Percentiles rank a stretch among this genome's conserved stretches.
These are phyloP conservation scores for Puntigrus tetrazona DNA, from an alignment of 2,113 vertebrate species.

Conservation along the genomic window DNA sequence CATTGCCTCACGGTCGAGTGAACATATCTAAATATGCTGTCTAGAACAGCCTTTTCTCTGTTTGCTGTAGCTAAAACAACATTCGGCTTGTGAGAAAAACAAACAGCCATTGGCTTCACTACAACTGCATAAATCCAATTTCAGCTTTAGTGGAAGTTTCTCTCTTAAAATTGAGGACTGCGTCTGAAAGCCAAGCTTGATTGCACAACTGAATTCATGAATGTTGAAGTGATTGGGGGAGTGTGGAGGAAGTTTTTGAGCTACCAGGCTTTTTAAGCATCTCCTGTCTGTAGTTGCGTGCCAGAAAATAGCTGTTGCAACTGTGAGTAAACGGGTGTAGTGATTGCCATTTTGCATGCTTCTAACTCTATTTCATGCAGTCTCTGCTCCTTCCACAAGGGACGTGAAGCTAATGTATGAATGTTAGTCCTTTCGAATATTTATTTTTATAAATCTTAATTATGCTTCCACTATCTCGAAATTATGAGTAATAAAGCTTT, in stretches of 20 bases:
- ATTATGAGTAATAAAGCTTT: neutral
- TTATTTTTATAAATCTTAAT: neutral
- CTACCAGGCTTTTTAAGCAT: constrained; percentile 2
- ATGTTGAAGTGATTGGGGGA: neutral
- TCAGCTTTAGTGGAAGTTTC: neutral
- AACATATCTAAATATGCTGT: constrained; percentile 1
- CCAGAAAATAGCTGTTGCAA: constrained; percentile 16
- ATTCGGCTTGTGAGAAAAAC: neutral
- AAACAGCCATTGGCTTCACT: constrained; percentile 11
- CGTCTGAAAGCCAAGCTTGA: constrained; percentile 12
- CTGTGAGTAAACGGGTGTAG: neutral
- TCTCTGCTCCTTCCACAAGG: neutral
- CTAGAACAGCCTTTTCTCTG: neutral
- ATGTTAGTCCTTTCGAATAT: neutral
- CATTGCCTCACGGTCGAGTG: neutral
- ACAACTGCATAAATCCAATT: constrained; percentile 27
- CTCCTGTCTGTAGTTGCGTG: neutral
- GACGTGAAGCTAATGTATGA: neutral
- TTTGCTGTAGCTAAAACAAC: constrained; percentile 19
- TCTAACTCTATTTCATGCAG: neutral
- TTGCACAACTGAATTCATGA: constrained; percentile 21
- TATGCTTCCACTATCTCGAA: neutral
- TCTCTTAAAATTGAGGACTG: neutral
- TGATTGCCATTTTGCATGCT: neutral
- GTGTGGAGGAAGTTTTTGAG: neutral